Base-by-base conservation (phyloP, 1,140 invertebrate species). In the Epicauta chinensis region DNA sequence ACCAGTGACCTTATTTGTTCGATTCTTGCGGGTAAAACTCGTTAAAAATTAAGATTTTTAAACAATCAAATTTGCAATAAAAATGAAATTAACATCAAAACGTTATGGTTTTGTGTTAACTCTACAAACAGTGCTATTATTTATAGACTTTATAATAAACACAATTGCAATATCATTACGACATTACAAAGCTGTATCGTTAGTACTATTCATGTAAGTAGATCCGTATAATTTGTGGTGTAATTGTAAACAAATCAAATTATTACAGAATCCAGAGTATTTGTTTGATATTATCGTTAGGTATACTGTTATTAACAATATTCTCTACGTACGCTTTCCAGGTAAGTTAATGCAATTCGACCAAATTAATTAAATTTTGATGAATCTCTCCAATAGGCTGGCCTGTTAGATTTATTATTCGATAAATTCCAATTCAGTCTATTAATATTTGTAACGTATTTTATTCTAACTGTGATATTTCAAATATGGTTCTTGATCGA, bases 241-340 rank as follows among this genome's bases (percentile, higher is more conserved):
- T 17, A 41, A 48, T 51, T 60, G n/a, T n/a, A n/a, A n/a, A n/a
- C n/a, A 23, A 23, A 3, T 23, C 4, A 5, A 7, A 3, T 23
- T 23, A 23, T 73, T 75, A 55, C 56, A 86, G 84, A 45, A 75
- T 80, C 55, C 84, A 87, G 71, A 83, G 86, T 64, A 73, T 83
- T 37, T 82, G 81, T 59, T 71, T 85, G 2, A 77, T 86, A 31
- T 68, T 82, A 17, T 77, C 82, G 4, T 69, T 86, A 39, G 77
- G 81, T 0, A 66, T 79, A 31, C 73, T 86, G 43, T 65, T 85
- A 12, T 73, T 84, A 48, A 81, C 78, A 43, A 79, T 86, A 48
- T 85, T 86, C 63, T 81, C 82, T 3, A 86, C 84, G 5, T 86
- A 84, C 62, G 75, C 84, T 54, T 86, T 86, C 70, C 82, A 86